phyloP scores from a whole-genome alignment of 2,113 vertebrate species.

The Crotophaga sulcirostris region DNA sequence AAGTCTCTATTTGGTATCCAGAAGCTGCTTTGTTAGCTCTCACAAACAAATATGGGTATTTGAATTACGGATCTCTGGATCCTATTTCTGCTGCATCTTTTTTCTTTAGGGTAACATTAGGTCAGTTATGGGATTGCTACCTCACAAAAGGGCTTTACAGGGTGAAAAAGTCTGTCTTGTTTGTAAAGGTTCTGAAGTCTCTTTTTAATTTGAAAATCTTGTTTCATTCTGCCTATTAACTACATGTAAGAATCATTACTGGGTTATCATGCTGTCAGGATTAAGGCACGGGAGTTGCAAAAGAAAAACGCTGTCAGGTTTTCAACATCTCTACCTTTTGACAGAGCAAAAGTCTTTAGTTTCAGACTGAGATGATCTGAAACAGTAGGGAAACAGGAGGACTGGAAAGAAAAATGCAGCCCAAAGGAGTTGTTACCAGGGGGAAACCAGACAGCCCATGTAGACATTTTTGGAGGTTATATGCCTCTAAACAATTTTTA shows the following conservation, averaged over 20 bases:
- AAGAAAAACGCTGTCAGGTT: background rate
- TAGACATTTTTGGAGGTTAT: background rate
- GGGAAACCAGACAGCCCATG: background rate
- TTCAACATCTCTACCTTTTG: background rate
- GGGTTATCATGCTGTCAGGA: background rate
- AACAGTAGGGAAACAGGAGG: background rate
- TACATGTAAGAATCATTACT: background rate
- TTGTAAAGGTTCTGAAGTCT: background rate
- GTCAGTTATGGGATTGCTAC: background rate
- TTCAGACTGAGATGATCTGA: background rate
- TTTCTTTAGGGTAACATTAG: background rate
- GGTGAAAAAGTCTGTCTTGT: background rate
- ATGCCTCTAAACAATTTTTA: background rate
- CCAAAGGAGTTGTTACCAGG: background rate
- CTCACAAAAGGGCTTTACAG: background rate
- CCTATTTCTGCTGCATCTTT: background rate
- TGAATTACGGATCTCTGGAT: background rate
- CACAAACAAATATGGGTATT: background rate
- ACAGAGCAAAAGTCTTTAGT: background rate
- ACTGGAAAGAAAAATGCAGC: background rate
- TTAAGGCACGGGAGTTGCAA: background rate
- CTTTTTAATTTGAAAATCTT: background rate
- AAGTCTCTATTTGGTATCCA: background rate
- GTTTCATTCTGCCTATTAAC: background rate
- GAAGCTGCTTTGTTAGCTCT: background rate